A percentile compares a stretch with the other conserved stretches of the same genome.
Conservation (phyloP, 2,797 vertebrate genomes). For the Hydrocynus forskahlii region DNA sequence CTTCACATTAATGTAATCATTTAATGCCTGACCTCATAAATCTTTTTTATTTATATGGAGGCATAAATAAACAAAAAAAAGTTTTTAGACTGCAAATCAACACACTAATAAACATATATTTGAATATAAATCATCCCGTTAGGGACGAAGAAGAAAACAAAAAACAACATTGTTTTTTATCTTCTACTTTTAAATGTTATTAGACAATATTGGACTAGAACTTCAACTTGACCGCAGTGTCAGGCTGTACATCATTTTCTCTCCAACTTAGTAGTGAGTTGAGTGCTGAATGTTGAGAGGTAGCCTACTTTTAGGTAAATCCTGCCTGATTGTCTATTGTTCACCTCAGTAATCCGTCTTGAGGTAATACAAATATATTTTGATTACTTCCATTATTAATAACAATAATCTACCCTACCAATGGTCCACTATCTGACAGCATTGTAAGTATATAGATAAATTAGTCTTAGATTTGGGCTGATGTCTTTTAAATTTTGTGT, state of each 20-base stretch:
- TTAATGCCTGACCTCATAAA: neutral
- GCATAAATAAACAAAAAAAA: too few relatives aligned
- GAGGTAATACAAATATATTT: neutral
- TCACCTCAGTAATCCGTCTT: neutral
- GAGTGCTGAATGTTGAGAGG: neutral
- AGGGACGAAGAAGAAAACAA: too few relatives aligned
- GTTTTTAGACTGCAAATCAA: too few relatives aligned
- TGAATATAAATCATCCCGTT: too few relatives aligned
- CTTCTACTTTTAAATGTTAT: too few relatives aligned
- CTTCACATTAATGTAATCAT: neutral
- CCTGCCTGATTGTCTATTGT: neutral
- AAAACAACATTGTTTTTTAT: too few relatives aligned
- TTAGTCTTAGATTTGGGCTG: neutral
- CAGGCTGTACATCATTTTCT: neutral
- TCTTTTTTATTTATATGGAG: too few relatives aligned
- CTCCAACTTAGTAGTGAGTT: neutral
- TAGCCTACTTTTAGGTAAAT: neutral
- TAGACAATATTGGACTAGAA: too few relatives aligned
- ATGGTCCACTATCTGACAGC: neutral
- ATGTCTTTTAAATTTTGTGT: neutral
- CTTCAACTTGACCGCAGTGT: neutral
- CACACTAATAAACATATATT: too few relatives aligned
- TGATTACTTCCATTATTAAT: neutral
- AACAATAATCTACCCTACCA: neutral
- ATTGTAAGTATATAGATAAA: neutral